phyloP scores from a whole-genome alignment of 2,888 invertebrate genomes.

The Cistogaster globosa region DNA sequence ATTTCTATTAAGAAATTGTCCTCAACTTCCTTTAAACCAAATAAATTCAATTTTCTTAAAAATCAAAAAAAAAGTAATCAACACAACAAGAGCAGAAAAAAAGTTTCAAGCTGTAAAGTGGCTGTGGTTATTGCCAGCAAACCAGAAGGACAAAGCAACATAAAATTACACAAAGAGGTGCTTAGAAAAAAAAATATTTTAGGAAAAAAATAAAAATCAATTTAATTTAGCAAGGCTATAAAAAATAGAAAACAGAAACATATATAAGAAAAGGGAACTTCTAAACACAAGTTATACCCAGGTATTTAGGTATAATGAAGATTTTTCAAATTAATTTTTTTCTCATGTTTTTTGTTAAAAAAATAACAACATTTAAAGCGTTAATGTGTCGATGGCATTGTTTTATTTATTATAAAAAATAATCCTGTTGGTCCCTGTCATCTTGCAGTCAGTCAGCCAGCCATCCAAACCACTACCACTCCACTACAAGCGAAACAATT shows the following conservation, averaged over 20 bases:
- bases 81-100: slow-evolving; percentile 5
- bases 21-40: slow-evolving; percentile 50
- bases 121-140: slow-evolving; percentile 57
- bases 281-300: not conserved
- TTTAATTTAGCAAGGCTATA: slow-evolving; percentile 60
- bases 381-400: slow-evolving; percentile 82
- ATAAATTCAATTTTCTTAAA: slow-evolving; percentile 67
- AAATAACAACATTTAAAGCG: slow-evolving; percentile 57
- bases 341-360: slow-evolving; percentile 72
- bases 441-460: slow-evolving; percentile 12
- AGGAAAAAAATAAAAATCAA: slow-evolving; percentile 52
- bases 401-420: slow-evolving; percentile 65
- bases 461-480: slow-evolving; percentile 1
- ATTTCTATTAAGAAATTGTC: slow-evolving; percentile 56
- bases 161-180: slow-evolving; percentile 70
- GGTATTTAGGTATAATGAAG: slow-evolving; percentile 17
- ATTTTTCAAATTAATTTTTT: slow-evolving; percentile 6
- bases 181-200: slow-evolving; percentile 20
- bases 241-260: slow-evolving; percentile 31
- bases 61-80: slow-evolving; percentile 44
- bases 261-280: not conserved
- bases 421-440: slow-evolving; percentile 37
- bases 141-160: slow-evolving; percentile 22
- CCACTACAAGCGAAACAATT: slow-evolving; percentile 39
- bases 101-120: slow-evolving; percentile 56